Base-by-base conservation (phyloP, 2,797 vertebrate genomes). In the Echeneis naucrates region DNA sequence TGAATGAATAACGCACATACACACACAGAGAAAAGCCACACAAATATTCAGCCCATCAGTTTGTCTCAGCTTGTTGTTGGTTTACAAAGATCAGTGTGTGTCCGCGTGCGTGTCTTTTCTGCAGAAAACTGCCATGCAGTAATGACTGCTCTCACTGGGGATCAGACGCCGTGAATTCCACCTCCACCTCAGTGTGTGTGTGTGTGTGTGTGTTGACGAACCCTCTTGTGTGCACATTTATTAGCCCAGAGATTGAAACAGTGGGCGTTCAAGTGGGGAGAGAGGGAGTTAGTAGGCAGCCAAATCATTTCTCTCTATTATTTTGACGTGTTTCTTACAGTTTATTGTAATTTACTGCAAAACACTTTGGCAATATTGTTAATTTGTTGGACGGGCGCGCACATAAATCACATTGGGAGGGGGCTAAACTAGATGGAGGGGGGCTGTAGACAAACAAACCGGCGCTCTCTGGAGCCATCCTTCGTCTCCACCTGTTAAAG, bases 221-320 rank as follows among this genome's bases (percentile, higher is more conserved):
- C 57, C 69, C 66, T 73, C 62, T 30, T 16, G 64, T 56, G 78
- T 52, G 48, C 76, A 75, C 68, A 48, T 86, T 78, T 85, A 74
- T 88, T 78, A 87, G 71, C 72, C 71, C 51, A 53, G 73, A 82
- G 75, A 87, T 54, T 75, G 75, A 81, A 73, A 63, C 57, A 19
- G 80, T 81, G 78, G 85, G 81, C 32, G 83, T 79, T 56, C 0
- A 37, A 78, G 60, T 73, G 50, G 26, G 54, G 60, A 44, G 23
- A 35, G 72, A 47, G 45, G 58, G 38, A 50, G 47, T 62, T 62
- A 62, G 38, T 21, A 48, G 59, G 37, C 61, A 68, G 64, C 32
- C 10, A 2, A 77, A 83, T 80, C 68, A 81, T 83, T 72, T 74
- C 56, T 81, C 72, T 79, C 55, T 40, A 84, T 84, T 77, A 89